Evolutionary conservation across 64 coral and sea anemone genomes (phyloP).

Genomic region (Montipora cactus): DNA sequence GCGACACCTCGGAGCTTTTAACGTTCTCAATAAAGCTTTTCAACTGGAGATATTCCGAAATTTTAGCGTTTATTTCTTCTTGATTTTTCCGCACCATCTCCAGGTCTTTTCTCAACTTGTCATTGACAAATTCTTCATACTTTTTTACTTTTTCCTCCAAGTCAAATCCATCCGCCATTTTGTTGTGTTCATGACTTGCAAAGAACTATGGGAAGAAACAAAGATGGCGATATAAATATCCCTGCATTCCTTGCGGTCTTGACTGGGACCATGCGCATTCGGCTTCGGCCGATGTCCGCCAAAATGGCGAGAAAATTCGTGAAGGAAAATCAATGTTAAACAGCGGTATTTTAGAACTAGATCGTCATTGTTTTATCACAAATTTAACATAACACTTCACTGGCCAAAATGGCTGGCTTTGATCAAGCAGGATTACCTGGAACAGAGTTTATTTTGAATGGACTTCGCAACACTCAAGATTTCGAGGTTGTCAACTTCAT

Average conservation of each 20-base stretch:
- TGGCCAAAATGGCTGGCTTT: conserved; percentile 91
- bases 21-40: conserved; percentile 85
- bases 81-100: conserved; percentile 79
- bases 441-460: conserved; percentile 87
- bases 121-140: conserved; percentile 94
- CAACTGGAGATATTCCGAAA: conserved; percentile 86
- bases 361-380: neutral
- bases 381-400: conserved; percentile 30
- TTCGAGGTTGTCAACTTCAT: conserved; percentile 78
- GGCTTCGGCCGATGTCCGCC: conserved; percentile 99
- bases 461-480: conserved; percentile 69
- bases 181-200: conserved; percentile 6
- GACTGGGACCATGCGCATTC: conserved; percentile 96
- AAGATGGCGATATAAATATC: conserved; percentile 96
- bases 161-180: conserved; percentile 78
- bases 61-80: conserved; percentile 82
- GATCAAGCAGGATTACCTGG: conserved; percentile 96
- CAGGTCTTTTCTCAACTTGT: conserved; percentile 88
- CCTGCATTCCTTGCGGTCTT: conserved; percentile 76
- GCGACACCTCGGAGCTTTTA: conserved; percentile 62
- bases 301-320: conserved; percentile 90
- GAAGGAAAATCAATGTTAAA: conserved; percentile 49
- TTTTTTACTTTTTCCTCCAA: conserved; percentile 80
- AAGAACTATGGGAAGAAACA: conserved; percentile 43
- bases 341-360: neutral